Evolutionary conservation across 2,797 vertebrate genomes (phyloP), one percentile per base, ranked within the genome.

Genomic region (Leucoraja ocellata): DNA sequence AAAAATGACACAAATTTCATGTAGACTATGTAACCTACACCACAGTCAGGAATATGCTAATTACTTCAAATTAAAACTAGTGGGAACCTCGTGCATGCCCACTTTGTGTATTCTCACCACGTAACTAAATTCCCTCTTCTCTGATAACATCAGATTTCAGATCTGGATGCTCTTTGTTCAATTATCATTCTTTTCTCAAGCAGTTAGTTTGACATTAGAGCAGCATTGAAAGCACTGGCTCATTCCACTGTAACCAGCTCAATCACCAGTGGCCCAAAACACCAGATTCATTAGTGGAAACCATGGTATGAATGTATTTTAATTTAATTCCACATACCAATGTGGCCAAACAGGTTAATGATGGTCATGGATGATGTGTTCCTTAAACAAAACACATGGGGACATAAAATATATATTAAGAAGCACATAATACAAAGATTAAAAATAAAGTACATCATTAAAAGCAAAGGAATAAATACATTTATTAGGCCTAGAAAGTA

Each of bases 371-470:
- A 46, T 74, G 25, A 46, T 13, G 8, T 18, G 36, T 8, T 91
- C 68, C 32, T 25, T 7, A 28, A 39, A 21, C 25, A 21, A 54
- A 74, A 91, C 39, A 54, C 9, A 23, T 21, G 90, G 23, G 9
- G 4, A 25, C 73, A 73, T 65, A 68, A 6, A 13, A 65, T 58
- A 92, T 80, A 32, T 79, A 74, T 74, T n/a, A 32, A 88, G 84
- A 68, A 65, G n/a, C 61, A 8, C 8, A 1, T 36, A 76, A 14
- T 28, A 76, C 9, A 58, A 88, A 68, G 39, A 46, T 92, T 92
- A 92, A 76, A 92, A 92, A 76, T 74, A 92, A 92, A 54, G 36
- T 76, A 68, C n/a, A 21, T 88, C 16, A 14, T 68, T 88, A 88
- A 68, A 88, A 18, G 71, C 11, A 39, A 46, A 58, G 39, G 39